Conservation (phyloP, 2,888 invertebrate species). For the Protophormia terraenovae region DNA sequence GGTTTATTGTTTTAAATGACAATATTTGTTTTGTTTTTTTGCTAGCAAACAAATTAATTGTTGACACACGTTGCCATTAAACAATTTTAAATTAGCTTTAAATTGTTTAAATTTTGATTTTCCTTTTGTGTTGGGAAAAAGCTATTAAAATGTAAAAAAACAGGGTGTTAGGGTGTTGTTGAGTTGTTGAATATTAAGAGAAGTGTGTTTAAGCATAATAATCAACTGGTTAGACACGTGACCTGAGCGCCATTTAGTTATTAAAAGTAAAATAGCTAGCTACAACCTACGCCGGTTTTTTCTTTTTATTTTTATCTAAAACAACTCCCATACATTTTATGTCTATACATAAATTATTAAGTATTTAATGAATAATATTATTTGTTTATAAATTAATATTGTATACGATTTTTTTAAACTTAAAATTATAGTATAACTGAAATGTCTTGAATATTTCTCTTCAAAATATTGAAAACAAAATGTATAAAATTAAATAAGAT, state of each 20-base stretch:
- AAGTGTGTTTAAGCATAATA: slow-evolving; percentile 46
- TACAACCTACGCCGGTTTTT: slow-evolving; percentile 32
- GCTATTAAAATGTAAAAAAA: slow-evolving; percentile 1
- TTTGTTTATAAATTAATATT: neutral
- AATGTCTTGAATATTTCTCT: no score
- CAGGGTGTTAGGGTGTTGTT: slow-evolving; percentile 13
- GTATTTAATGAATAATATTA: neutral
- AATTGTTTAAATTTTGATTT: slow-evolving; percentile 2
- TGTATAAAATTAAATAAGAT: no score
- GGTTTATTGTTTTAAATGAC: neutral
- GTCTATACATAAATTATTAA: neutral
- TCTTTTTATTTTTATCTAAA: neutral
- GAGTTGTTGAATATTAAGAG: neutral
- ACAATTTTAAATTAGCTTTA: slow-evolving; percentile 21
- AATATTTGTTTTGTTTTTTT: slow-evolving; percentile 24
- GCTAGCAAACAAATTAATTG: slow-evolving; percentile 53
- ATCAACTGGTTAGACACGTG: slow-evolving; percentile 52
- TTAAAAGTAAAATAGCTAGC: neutral
- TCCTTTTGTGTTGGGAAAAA: neutral
- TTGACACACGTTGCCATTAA: slow-evolving; percentile 43
- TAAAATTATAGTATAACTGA: no score
- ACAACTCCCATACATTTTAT: slow-evolving; percentile 3
- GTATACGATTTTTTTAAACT: neutral
- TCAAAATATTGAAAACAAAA: no score
- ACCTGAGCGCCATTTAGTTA: slow-evolving; percentile 11